Conservation (phyloP, 2,113 vertebrate genomes). For the Gorsachius goisagi region DNA sequence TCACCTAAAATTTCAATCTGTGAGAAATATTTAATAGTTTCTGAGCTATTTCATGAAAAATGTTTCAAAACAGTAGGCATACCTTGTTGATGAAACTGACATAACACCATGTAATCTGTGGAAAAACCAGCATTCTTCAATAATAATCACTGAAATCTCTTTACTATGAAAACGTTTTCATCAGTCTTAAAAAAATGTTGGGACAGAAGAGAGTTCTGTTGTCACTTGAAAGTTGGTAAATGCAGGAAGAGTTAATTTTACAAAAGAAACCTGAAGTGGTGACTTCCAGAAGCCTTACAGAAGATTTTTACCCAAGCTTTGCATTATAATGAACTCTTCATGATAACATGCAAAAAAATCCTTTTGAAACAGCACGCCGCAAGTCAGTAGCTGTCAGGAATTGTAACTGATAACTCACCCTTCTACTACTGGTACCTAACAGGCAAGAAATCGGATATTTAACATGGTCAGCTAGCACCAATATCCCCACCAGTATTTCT, state of each 20-base stretch:
- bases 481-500: neutral
- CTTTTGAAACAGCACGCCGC: neutral
- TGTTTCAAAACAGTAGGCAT: neutral
- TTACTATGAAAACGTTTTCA: neutral
- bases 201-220: neutral
- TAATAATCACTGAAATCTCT: neutral
- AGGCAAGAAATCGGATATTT: slow-evolving; percentile 25
- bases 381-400: neutral
- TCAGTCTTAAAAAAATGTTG: neutral
- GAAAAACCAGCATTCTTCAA: neutral
- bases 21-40: neutral
- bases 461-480: neutral
- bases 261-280: neutral
- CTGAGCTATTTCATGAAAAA: neutral
- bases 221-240: neutral
- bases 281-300: neutral
- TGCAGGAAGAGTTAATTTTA: neutral
- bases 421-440: neutral
- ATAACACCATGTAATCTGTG: neutral
- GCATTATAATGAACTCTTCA: neutral
- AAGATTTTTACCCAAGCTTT: slow-evolving; percentile 3
- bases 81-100: neutral
- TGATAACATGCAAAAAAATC: neutral
- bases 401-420: neutral
- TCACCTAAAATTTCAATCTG: neutral